Evolutionary conservation across 2,888 invertebrate genomes (phyloP).

Genomic region (Byasa hedistus): DNA sequence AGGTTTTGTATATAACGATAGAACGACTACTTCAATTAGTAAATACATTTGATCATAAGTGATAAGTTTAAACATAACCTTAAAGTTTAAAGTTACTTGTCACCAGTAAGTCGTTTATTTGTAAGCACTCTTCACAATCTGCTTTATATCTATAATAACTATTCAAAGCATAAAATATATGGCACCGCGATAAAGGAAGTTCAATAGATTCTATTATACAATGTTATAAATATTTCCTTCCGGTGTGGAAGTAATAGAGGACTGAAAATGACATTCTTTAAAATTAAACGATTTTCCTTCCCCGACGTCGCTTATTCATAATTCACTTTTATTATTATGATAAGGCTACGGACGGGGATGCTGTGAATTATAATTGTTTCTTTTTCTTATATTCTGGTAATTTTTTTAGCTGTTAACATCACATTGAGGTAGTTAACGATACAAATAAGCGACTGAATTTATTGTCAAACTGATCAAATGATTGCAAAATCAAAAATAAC

Average conservation of each 20-base stretch:
- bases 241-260: not conserved
- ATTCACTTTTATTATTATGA: slow-evolving; percentile 9
- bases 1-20: no score
- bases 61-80: no score
- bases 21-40: no score
- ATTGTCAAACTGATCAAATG: no score
- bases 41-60: no score
- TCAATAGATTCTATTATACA: not conserved
- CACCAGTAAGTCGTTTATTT: no score
- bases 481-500: no score
- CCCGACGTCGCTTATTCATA: slow-evolving; percentile 1
- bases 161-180: not conserved
- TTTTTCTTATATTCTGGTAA: not conserved
- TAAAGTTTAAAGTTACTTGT: no score
- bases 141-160: not conserved
- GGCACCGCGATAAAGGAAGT: not conserved
- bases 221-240: slow-evolving; percentile 8
- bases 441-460: not conserved
- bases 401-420: not conserved
- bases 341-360: not conserved
- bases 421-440: not conserved
- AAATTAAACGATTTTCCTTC: slow-evolving; percentile 9
- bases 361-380: not conserved
- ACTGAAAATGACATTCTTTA: slow-evolving; percentile 3
- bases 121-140: not conserved